Evolutionary conservation across 2,888 invertebrate genomes (phyloP), one percentile per base, ranked within the genome.

Genomic region (Drosophila kokeensis): DNA sequence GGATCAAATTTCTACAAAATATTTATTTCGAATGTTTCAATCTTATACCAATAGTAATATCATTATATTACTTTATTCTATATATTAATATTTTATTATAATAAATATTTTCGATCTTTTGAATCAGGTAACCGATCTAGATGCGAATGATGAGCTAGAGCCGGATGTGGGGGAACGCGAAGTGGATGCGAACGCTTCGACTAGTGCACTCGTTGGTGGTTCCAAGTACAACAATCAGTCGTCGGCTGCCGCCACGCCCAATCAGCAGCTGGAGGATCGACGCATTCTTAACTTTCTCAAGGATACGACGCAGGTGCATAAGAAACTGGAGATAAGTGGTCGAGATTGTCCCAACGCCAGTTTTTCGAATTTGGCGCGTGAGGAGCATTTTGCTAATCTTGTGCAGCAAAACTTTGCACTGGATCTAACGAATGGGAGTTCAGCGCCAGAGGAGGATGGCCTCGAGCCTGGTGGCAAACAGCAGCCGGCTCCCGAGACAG

Each of bases 361-460:
- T 73, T 93, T 93, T 66, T 93, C 93, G 1, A 93, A 93, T 78
- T 79, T 93, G 64, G 93, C 93, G 7, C 89, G 93, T 1, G 93
- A 93, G 72, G 93, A 93, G 70, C 93, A 93, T 70, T 93, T 93
- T 77, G 93, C 93, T 29, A 93, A 93, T 84, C 83, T 93, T 65
- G 92, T 93, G 55, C 93, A 93, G 65, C 93, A 93, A 67, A 93
- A 93, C 63, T 93, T 93, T 55, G 90, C 93, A 0, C 74, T 89
- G 1, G 93, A 93, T 38, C 62, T 87, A 4, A 81, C 81, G 13
- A 90, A 89, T 36, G 83, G 77, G 11, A 78, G 65, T 13, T 89
- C 91, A 0, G 90, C 87, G 0, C 81, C 86, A 2, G 91, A 87
- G 30, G 91, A 91, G 68, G 87, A 89, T 61, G 84, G 84, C 30